phyloP scores from a whole-genome alignment of 23 tunicate genomes.

The Trididemnum clinides region DNA sequence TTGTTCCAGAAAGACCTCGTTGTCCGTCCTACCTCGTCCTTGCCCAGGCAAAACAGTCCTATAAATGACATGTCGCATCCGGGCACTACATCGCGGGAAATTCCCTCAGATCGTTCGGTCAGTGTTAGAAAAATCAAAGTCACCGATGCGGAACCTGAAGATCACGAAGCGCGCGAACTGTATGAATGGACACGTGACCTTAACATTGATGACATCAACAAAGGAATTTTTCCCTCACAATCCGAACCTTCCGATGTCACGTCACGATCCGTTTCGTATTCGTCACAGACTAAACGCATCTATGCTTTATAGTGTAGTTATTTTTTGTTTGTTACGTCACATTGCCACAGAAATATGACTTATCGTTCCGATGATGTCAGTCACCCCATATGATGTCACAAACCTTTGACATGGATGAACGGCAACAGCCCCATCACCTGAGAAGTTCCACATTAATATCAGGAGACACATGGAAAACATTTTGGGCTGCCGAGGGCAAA shows the following conservation, averaged over 20 bases:
- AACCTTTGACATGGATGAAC: too few species aligned
- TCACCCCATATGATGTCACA: too few species aligned
- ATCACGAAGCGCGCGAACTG: conserved; percentile 72
- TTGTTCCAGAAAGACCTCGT: conserved; percentile 37
- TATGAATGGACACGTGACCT: conserved; percentile 85
- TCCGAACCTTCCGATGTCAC: conserved; percentile 10
- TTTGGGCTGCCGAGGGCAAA: too few species aligned
- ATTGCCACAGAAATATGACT: too few species aligned
- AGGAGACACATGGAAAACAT: too few species aligned
- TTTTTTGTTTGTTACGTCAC: too few species aligned
- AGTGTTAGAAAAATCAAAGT: not conserved
- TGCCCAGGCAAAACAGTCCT: not conserved
- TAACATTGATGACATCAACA: conserved; percentile 71
- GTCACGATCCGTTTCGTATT: conserved; percentile 59
- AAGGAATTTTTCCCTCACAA: conserved; percentile 24
- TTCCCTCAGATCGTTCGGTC: conserved; percentile 5
- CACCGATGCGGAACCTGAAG: conserved; percentile 64
- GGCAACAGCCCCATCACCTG: too few species aligned
- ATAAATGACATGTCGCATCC: conserved; percentile 38
- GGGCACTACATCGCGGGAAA: conserved; percentile 36
- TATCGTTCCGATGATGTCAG: too few species aligned
- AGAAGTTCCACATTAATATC: too few species aligned
- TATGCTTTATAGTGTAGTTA: conserved; percentile 21
- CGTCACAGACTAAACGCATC: conserved; percentile 58
- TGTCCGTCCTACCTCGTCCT: conserved; percentile 49